Conservation (phyloP, 1,140 invertebrate species). For the Trissolcus basalis region DNA sequence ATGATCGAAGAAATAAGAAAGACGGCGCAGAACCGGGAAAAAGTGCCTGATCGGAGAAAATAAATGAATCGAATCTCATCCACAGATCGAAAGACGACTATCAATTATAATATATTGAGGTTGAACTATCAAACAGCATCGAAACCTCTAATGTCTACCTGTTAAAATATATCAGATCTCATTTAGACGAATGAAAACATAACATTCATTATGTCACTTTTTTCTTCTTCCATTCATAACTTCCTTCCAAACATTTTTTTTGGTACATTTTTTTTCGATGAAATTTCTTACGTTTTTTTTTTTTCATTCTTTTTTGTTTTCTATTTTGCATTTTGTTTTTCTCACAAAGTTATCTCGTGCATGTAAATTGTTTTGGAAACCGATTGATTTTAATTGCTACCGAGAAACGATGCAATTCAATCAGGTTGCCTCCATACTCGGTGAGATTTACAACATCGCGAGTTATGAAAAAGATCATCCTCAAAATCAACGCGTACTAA, state of each 20-base stretch:
- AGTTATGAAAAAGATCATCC: conserved; percentile 19
- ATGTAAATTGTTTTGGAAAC: conserved; percentile 27
- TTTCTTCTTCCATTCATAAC: too few species aligned
- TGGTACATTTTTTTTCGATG: too few species aligned
- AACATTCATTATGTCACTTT: neutral
- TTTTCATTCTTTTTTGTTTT: too few species aligned
- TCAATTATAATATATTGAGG: conserved; percentile 52
- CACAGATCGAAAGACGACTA: conserved; percentile 42
- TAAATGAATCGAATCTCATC: conserved; percentile 53
- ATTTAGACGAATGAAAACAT: conserved; percentile 11
- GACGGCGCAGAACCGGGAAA: conserved; percentile 27
- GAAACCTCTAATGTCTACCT: conserved; percentile 32
- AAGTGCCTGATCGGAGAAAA: conserved; percentile 40
- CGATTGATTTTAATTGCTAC: conserved; percentile 36
- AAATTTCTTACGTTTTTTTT: too few species aligned
- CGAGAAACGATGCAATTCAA: conserved; percentile 16
- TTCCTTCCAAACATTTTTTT: too few species aligned
- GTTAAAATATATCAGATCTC: conserved; percentile 18
- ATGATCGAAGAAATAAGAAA: conserved; percentile 36
- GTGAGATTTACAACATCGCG: conserved; percentile 24
- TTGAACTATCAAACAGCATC: conserved; percentile 41
- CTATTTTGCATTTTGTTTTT: neutral
- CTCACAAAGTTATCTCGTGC: conserved; percentile 2
- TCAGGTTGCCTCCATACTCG: conserved; percentile 13
- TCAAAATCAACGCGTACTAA: conserved; percentile 21